phyloP scores from a whole-genome alignment of 2,113 vertebrate species.

The Chamaetylas fuelleborni region DNA sequence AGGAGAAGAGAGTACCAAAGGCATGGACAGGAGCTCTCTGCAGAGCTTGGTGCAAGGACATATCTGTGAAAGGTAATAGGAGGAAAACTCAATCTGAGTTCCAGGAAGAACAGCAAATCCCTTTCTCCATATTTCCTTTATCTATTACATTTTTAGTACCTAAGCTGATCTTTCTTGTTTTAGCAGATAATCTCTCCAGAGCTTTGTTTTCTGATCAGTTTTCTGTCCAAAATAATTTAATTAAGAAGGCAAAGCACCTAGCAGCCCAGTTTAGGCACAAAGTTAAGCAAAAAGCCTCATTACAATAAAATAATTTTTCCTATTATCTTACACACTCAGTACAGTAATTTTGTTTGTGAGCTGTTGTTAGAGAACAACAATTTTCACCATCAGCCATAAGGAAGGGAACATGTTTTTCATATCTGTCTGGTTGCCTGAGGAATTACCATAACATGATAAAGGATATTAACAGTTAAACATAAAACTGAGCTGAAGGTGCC shows the following conservation, averaged over 20 bases:
- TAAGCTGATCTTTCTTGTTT: background rate
- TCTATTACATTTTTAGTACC: background rate
- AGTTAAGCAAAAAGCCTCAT: background rate
- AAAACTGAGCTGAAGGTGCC: background rate
- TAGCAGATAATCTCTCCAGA: background rate
- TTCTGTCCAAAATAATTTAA: background rate
- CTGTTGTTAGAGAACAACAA: background rate
- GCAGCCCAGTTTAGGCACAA: background rate
- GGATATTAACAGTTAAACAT: background rate
- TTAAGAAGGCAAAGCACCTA: background rate
- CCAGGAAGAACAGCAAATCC: background rate
- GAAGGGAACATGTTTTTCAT: background rate
- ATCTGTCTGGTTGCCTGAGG: background rate
- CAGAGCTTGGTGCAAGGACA: background rate
- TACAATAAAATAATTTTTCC: background rate
- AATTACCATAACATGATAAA: background rate
- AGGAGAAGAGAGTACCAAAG: background rate
- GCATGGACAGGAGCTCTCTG: background rate
- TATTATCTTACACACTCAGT: background rate
- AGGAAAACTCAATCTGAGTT: background rate
- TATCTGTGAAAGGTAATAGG: background rate
- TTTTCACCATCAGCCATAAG: background rate
- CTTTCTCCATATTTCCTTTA: background rate
- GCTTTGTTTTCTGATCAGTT: background rate
- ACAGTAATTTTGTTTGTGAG: background rate